These are phyloP conservation scores for Hippocampus abdominalis DNA, from an alignment of 2,113 vertebrate genomes.

Conservation along the genomic window DNA sequence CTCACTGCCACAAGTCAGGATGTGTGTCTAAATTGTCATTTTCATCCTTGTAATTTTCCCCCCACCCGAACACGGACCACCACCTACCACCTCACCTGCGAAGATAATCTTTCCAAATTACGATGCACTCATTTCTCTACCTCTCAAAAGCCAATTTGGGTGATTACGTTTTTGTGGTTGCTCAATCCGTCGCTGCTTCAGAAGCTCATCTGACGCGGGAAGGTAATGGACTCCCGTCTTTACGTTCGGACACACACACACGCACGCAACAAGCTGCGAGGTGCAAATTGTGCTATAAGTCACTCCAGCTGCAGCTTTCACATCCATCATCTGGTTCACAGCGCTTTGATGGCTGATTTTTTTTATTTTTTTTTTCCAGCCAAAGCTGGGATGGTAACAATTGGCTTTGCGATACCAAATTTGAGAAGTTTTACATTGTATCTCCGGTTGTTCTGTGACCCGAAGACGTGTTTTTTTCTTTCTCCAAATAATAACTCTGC, in stretches of 20 bases:
- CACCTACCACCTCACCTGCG: slow-evolving; percentile 32
- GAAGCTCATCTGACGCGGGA: slow-evolving; percentile 43
- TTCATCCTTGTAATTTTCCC: slow-evolving; percentile 27
- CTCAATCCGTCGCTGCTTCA: slow-evolving; percentile 29
- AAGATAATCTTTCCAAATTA: slow-evolving; percentile 65
- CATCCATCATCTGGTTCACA: slow-evolving; percentile 24
- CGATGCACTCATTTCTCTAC: slow-evolving; percentile 44
- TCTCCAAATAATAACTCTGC: not conserved
- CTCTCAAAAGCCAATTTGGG: slow-evolving; percentile 61
- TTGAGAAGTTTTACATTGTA: slow-evolving; percentile 10
- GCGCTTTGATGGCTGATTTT: slow-evolving; percentile 44
- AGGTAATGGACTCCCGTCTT: slow-evolving; percentile 57
- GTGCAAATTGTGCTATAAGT: slow-evolving; percentile 47
- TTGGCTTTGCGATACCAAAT: not conserved
- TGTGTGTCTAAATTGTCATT: slow-evolving; percentile 27
- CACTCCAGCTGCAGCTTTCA: not conserved
- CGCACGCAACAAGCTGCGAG: slow-evolving; percentile 27
- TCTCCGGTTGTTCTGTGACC: slow-evolving; percentile 5
- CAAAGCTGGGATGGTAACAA: slow-evolving; percentile 56
- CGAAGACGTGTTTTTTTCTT: not conserved
- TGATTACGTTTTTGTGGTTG: slow-evolving; percentile 49
- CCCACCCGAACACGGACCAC: slow-evolving; percentile 14
- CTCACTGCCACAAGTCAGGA: slow-evolving; percentile 19
- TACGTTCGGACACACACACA: slow-evolving; percentile 22
- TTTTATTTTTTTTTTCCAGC: not conserved